Evolutionary conservation across 2,113 vertebrate genomes (phyloP).

Genomic region (Cottus gobio): DNA sequence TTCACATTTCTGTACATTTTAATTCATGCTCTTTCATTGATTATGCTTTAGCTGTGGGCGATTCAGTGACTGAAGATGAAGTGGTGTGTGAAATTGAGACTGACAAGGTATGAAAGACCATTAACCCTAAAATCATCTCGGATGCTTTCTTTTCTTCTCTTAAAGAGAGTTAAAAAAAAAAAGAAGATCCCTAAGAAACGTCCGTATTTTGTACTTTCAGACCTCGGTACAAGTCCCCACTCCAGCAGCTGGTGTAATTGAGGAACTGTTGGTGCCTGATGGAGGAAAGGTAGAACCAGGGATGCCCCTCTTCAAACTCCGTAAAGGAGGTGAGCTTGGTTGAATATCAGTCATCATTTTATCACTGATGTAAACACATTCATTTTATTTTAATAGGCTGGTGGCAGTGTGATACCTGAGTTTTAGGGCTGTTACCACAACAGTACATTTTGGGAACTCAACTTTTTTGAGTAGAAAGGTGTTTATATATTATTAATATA

Average conservation of each 20-base stretch:
- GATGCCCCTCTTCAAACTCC: conserved; percentile 93
- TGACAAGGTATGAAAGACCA: conserved; percentile 88
- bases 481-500: too few species aligned
- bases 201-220: conserved; percentile 69
- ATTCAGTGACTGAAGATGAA: conserved; percentile 93
- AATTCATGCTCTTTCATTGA: not conserved
- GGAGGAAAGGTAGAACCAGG: conserved; percentile 95
- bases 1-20: not conserved
- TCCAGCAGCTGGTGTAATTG: conserved; percentile 93
- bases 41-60: conserved; percentile 90
- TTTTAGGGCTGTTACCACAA: not conserved
- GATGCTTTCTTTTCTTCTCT: not conserved
- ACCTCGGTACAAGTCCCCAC: conserved; percentile 95
- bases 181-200: not conserved
- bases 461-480: not conserved
- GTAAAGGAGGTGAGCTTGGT: conserved; percentile 88
- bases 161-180: not conserved
- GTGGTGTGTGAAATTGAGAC: conserved; percentile 99
- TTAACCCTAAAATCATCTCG: not conserved
- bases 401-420: too few species aligned
- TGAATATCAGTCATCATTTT: not conserved
- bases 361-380: not conserved
- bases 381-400: not conserved
- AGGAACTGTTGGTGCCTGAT: conserved; percentile 93
- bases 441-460: not conserved